Evolutionary conservation across 2,113 vertebrate species (phyloP).

Genomic region (Boleophthalmus pectinirostris): DNA sequence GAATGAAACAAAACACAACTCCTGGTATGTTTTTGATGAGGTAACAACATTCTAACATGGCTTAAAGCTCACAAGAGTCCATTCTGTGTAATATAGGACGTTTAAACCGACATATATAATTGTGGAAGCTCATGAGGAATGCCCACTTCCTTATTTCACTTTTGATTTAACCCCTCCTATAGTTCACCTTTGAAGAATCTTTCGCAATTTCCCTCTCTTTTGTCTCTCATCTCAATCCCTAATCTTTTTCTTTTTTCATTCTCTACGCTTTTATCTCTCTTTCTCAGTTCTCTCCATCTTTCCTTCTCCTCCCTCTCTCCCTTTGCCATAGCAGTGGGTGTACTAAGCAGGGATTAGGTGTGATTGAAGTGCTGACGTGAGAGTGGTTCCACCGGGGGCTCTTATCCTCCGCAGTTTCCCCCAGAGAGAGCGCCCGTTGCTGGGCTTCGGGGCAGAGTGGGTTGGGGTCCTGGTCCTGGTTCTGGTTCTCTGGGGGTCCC

Average conservation of each 20-base stretch:
- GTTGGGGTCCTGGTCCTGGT: slow-evolving; percentile 21
- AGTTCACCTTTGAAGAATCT: slow-evolving; percentile 60
- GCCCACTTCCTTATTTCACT: slow-evolving; percentile 33
- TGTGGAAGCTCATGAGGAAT: not conserved
- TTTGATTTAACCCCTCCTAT: slow-evolving; percentile 40
- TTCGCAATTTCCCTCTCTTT: slow-evolving; percentile 38
- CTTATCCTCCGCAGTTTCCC: slow-evolving; percentile 67
- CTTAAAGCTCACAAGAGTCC: too few relatives aligned
- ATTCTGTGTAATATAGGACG: too few relatives aligned
- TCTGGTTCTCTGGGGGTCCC: slow-evolving; percentile 55
- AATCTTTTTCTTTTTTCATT: slow-evolving; percentile 47
- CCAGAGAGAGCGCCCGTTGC: slow-evolving; percentile 71
- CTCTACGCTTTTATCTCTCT: slow-evolving; percentile 53
- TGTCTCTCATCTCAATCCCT: slow-evolving; percentile 47
- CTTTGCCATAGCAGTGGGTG: slow-evolving; percentile 68
- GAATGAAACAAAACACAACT: too few relatives aligned
- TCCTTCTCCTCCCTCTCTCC: slow-evolving; percentile 45
- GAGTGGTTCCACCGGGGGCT: slow-evolving; percentile 68
- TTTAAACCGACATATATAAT: not conserved
- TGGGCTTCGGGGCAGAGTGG: slow-evolving; percentile 45
- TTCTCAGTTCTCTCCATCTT: slow-evolving; percentile 48
- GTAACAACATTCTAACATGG: too few relatives aligned
- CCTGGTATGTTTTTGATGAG: too few relatives aligned
- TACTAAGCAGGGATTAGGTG: slow-evolving; percentile 79
- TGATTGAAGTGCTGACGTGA: slow-evolving; percentile 78